phyloP scores from a whole-genome alignment of 2,888 invertebrate genomes.

The Salticus scenicus region DNA sequence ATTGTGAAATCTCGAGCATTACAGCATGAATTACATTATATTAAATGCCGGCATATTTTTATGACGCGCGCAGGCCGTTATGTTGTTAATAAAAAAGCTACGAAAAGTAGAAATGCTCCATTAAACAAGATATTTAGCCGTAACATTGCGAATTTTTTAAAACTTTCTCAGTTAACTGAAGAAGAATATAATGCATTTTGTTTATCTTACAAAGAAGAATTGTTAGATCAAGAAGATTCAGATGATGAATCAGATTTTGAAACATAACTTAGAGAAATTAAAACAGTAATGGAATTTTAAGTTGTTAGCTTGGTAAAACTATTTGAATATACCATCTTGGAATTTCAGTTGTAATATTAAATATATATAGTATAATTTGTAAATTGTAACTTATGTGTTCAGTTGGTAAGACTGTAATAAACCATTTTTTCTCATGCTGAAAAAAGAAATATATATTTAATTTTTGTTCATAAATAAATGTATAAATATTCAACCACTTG shows the following conservation, averaged over 20 bases:
- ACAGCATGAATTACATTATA: slow-evolving; percentile 38
- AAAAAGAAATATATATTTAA: no score
- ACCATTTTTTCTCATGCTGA: no score
- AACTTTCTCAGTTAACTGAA: slow-evolving; percentile 34
- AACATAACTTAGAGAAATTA: no score
- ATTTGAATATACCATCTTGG: no score
- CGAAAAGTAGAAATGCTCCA: slow-evolving; percentile 45
- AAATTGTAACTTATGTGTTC: no score
- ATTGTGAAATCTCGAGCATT: slow-evolving; percentile 58
- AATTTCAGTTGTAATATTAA: no score
- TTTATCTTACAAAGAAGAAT: slow-evolving; percentile 8
- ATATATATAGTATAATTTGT: no score
- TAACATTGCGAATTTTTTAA: slow-evolving; percentile 47
- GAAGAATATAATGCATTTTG: slow-evolving; percentile 54
- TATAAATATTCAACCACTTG: no score
- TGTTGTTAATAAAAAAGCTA: slow-evolving; percentile 7
- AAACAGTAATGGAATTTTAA: no score
- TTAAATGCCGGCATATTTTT: slow-evolving; percentile 49
- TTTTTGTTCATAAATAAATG: no score
- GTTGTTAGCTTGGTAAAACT: no score
- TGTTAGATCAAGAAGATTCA: background rate
- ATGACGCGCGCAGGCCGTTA: slow-evolving; percentile 31
- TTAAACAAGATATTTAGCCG: slow-evolving; percentile 46
- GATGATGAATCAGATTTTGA: slow-evolving; percentile 11
- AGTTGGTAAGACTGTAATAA: no score